Evolutionary conservation across 2,113 vertebrate species (phyloP), one percentile per base, ranked within the genome.

Genomic region (Pholis gunnellus): DNA sequence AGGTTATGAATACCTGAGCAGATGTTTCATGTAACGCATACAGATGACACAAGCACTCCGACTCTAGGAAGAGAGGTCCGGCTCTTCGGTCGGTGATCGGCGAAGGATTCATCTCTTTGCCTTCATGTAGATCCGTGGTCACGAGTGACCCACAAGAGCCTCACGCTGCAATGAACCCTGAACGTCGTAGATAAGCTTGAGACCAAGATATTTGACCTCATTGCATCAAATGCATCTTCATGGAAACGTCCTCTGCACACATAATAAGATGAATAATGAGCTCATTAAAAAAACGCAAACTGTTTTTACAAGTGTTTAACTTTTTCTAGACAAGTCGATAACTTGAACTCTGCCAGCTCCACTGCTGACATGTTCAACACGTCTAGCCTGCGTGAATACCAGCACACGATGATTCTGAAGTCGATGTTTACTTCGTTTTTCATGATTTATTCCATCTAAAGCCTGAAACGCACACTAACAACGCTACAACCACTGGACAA

Each of bases 1-100:
- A 92, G 93, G 91, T 93, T 92, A 93, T 94, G 93, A 94, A 94
- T 94, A 93, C 93, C 92, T 94, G 89, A 95, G 83, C 91, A 90
- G 91, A 52, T 67, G 68, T 61, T 61, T 65, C 72, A 60, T 31
- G 70, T 59, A 14, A 79, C 11, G 72, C 88, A 87, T 90, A 88
- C 91, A 84, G 87, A 93, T 88, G 71, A 59, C 34, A 68, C 14
- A 0, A 36, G 57, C 22, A 9, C 25, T 27, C 42, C 52, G 18
- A 50, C 29, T 38, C 22, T 0, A 57, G 44, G 20, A 42, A 25
- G 34, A 60, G 27, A 56, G 61, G n/a, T 44, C 9, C 40, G n/a
- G 22, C 52, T 40, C 50, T 38, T 29, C 18, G 44, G 76, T 63
- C 14, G 4, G 34, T 9, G 38, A 9, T 4, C 38, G 38, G 38